Base-by-base conservation (phyloP, 2,888 invertebrate genomes). In the Cephus pulcher region DNA sequence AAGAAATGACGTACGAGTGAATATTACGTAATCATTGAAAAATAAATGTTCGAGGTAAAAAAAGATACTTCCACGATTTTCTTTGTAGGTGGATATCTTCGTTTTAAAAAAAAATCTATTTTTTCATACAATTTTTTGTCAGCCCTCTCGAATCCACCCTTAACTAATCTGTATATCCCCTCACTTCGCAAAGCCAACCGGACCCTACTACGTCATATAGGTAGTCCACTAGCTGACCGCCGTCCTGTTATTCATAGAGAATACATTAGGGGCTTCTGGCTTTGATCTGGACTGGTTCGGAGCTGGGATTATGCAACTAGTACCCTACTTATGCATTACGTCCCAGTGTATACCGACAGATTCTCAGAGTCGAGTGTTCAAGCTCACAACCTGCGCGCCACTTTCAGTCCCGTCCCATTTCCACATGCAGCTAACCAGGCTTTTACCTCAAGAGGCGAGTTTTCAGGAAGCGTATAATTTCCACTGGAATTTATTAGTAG, bases 191-290 rank as follows among this genome's bases (percentile, higher is more conserved):
- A 9, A 56, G 23, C 23, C 6, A 56, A 56, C 23, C 56, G 9
- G 23, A 56, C 23, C 23, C 9, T 9, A 23, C 56, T 56, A 23
- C 9, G 56, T 23, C 9, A 56, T 56, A 2, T 56, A 56, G 2
- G 9, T 23, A 56, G 56, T 56, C 23, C 9, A 23, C 23, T 56
- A 56, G 56, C 56, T 56, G 56, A 56, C 23, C 56, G 9, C 56
- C 56, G 9, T 56, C 56, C 82, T 82, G 85, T 87, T 89, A 89
- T 88, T 89, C 90, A 90, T 88, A 89, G 88, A 87, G 90, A 89
- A 90, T 90, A 88, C 82, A 88, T 88, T 88, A 88, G 84, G 83
- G 84, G 81, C 82, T 83, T 82, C 85, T 81, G 82, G 86, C 90
- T 91, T 90, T 90, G 89, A 90, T 91, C 89, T 88, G 85, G 81